Evolutionary conservation across 1,140 invertebrate species (phyloP).

Genomic region (Helicoverpa zea): DNA sequence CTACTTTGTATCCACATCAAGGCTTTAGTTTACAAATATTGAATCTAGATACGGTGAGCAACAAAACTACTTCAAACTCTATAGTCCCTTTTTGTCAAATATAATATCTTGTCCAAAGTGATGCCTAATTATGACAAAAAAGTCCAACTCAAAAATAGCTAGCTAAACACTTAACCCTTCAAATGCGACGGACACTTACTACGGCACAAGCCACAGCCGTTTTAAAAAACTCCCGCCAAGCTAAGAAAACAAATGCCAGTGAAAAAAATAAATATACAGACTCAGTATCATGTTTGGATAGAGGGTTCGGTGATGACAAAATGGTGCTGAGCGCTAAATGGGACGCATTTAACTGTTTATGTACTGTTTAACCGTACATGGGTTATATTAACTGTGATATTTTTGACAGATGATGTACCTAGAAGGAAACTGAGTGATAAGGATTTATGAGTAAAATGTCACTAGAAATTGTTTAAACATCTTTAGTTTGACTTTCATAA

Average conservation of each 20-base stretch:
- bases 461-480: too few species aligned
- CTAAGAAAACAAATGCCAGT: constrained; percentile 41
- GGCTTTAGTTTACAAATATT: background rate
- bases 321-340: constrained; percentile 20
- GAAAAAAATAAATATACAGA: constrained; percentile 41
- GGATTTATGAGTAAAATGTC: background rate
- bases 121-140: background rate
- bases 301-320: constrained; percentile 37
- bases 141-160: constrained; percentile 11
- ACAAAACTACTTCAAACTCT: background rate
- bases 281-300: constrained; percentile 14
- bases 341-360: constrained; percentile 8
- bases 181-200: constrained; percentile 11
- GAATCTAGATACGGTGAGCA: background rate
- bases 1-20: background rate
- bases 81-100: background rate
- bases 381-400: background rate
- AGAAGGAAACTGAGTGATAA: background rate
- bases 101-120: background rate
- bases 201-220: background rate
- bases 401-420: constrained; percentile 14
- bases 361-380: constrained; percentile 6
- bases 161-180: constrained; percentile 23
- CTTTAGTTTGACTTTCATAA: too few species aligned
- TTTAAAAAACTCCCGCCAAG: constrained; percentile 32